These are phyloP conservation scores for Chaenogobius annularis DNA, from an alignment of 2,113 vertebrate species.

Conservation along the genomic window DNA sequence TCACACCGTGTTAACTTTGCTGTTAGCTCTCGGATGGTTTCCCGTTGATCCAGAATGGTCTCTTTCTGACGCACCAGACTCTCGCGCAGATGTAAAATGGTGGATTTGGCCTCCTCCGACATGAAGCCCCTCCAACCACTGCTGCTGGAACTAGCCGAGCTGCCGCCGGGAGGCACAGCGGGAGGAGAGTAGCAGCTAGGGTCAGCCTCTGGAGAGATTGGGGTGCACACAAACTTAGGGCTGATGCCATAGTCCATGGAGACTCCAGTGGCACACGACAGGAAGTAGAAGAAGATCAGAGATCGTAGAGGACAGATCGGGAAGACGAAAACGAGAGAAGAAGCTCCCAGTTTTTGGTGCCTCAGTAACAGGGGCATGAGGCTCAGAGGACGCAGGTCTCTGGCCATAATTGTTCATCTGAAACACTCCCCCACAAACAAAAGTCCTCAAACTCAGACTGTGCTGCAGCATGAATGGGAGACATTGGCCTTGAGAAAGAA, in stretches of 20 bases:
- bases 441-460: constrained; percentile 36
- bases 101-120: constrained; percentile 82
- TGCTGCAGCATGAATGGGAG: constrained; percentile 51
- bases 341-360: constrained; percentile 21
- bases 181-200: constrained; percentile 75
- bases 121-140: constrained; percentile 54
- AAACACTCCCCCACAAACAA: constrained; percentile 20
- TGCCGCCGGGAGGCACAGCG: constrained; percentile 49
- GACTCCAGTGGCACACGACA: constrained; percentile 61
- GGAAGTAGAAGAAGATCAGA: constrained; percentile 58
- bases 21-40: constrained; percentile 82
- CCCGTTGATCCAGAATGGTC: constrained; percentile 82
- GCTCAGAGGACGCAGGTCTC: constrained; percentile 49
- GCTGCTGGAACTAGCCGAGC: constrained; percentile 36
- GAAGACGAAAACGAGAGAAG: constrained; percentile 20
- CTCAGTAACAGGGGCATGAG: constrained; percentile 35
- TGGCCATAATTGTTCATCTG: constrained; percentile 57
- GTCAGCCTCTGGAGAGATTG: constrained; percentile 79
- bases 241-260: constrained; percentile 71
- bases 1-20: constrained; percentile 83
- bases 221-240: constrained; percentile 82
- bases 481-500: constrained; percentile 30
- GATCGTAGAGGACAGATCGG: constrained; percentile 32
- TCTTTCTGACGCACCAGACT: constrained; percentile 83
- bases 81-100: constrained; percentile 81